Base-by-base conservation (phyloP, 2,113 vertebrate species). In the Limnothrissa miodon region DNA sequence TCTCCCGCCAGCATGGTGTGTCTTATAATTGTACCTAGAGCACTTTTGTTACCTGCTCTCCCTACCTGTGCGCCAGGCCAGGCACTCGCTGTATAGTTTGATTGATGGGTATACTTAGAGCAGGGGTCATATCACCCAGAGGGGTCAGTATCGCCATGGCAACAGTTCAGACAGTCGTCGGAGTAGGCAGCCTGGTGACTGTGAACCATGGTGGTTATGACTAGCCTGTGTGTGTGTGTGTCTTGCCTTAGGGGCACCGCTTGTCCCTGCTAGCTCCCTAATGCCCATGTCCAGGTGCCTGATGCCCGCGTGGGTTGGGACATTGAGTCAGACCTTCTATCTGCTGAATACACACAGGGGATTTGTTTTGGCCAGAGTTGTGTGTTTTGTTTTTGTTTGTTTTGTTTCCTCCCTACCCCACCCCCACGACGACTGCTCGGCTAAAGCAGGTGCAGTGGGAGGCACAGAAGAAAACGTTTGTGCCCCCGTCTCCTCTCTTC, bases 71-170 rank as follows among this genome's bases (percentile, higher is more conserved):
- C 19, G 45, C 66, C 53, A n/a, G 25, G 21, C 19, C 10, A 33
- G 62, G 59, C 56, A 33, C 25, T n/a, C 21, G 44, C n/a, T 45
- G 25, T 33, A 17, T 25, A 29, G 10, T 33, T 8, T 45, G 59
- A 39, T 78, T 79, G 80, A 82, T 85, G 39, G 51, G 36, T 78
- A 46, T 78, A 13, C 48, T 39, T n/a, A n/a, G 70, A 85, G 78
- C 51, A 79, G 81, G 59, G 59, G 48, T 78, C 29, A 6, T 48
- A 6, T 25, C 23, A 66, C 59, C 59, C 29, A n/a, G n/a, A n/a
- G 59, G 25, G n/a, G 59, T n/a, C 59, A 25, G 23, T 25, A 3
- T 29, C n/a, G n/a, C 23, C 59, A 11, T 11, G 59, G 59, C n/a
- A 25, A 25, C 59, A 25, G n/a, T 25, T 29, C 23, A 9, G 59